Evolutionary conservation across 2,113 vertebrate species (phyloP).

Genomic region (Aphelocoma coerulescens): DNA sequence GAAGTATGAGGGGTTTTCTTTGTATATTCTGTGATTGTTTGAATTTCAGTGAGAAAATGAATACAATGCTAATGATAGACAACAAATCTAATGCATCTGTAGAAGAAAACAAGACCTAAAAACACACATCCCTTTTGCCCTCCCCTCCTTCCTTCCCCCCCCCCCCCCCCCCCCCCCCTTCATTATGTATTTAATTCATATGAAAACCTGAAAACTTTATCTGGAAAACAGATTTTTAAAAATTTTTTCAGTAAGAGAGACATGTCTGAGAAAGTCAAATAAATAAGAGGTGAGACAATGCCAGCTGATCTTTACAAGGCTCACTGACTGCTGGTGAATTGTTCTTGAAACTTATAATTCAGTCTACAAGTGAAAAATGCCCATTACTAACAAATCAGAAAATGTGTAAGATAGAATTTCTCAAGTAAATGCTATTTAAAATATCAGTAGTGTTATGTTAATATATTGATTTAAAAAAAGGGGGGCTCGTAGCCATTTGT

Average conservation of each 20-base stretch:
- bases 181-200: neutral
- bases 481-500: neutral
- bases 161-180: rapidly evolving
- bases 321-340: neutral
- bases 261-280: neutral
- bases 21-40: neutral
- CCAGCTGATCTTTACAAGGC: neutral
- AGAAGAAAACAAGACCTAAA: neutral
- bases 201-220: neutral
- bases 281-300: neutral
- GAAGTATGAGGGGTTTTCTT: neutral
- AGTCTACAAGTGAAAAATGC: neutral
- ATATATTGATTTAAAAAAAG: neutral
- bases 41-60: neutral
- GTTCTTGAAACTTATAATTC: neutral
- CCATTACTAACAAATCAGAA: neutral
- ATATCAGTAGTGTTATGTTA: neutral
- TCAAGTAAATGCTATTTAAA: neutral
- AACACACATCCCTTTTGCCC: rapidly evolving
- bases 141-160: rapidly evolving
- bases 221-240: neutral
- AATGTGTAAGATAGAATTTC: neutral
- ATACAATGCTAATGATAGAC: neutral
- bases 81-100: neutral
- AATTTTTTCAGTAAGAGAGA: neutral